Evolutionary conservation across 2,113 vertebrate genomes (phyloP).

Genomic region (Amphilophus citrinellus): DNA sequence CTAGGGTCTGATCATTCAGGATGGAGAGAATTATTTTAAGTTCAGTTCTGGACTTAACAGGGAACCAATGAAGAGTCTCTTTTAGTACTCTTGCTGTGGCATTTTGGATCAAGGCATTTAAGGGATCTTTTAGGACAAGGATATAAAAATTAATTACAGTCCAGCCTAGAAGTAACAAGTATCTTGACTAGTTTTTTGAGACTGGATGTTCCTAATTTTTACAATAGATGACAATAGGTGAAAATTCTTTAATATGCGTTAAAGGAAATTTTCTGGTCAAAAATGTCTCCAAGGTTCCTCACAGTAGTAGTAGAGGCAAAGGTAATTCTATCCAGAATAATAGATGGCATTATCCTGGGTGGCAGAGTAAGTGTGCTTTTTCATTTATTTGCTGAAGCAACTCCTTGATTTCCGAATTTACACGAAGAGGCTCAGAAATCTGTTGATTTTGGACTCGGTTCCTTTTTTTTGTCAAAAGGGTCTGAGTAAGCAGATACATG

Average conservation of each 20-base stretch:
- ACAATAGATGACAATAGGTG: rapidly evolving
- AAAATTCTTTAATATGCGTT: not conserved
- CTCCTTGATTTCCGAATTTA: slow-evolving; percentile 38
- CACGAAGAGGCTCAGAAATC: slow-evolving; percentile 48
- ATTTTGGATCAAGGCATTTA: too few relatives aligned
- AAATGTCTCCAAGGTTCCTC: not conserved
- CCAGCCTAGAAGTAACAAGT: not conserved
- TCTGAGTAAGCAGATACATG: slow-evolving; percentile 57
- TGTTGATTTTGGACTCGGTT: slow-evolving; percentile 45
- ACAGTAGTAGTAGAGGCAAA: not conserved
- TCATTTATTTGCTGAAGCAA: not conserved
- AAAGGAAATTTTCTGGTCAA: not conserved
- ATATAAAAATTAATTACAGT: too few relatives aligned
- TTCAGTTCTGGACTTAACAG: too few relatives aligned
- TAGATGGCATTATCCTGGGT: not conserved
- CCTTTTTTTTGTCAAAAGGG: slow-evolving; percentile 13
- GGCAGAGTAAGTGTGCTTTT: not conserved
- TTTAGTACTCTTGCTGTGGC: too few relatives aligned
- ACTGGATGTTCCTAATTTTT: not conserved
- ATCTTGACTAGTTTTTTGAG: not conserved
- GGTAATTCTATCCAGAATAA: not conserved
- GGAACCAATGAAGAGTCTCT: too few relatives aligned
- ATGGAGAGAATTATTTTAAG: too few relatives aligned
- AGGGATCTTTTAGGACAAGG: too few relatives aligned
- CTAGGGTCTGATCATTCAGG: too few relatives aligned